Evolutionary conservation across 2,113 vertebrate genomes (phyloP), one percentile per base, ranked within the genome.

Genomic region (Sakesphorus luctuosus): DNA sequence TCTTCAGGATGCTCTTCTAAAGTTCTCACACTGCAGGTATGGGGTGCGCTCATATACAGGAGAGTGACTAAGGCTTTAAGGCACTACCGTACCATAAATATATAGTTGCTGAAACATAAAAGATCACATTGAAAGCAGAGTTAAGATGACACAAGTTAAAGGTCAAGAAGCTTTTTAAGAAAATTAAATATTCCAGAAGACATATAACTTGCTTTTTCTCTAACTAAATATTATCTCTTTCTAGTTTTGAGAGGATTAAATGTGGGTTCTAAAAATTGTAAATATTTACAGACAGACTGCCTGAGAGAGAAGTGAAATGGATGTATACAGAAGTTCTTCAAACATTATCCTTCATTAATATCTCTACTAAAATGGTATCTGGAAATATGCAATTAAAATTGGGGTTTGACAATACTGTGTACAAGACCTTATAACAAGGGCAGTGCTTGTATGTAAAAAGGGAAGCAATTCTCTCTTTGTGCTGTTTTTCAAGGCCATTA

Each of bases 201-300:
- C 9, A n/a, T 10, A n/a, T 47, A 75, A 35, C 20, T 75, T 79
- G 17, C 1, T 58, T 78, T 89, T 61, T 79, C 17, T 83, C 85
- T 83, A 95, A 58, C 62, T 74, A 76, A 89, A 58, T 84, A 49
- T 80, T 87, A 77, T 63, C 17, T 67, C 43, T 59, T 66, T 87
- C 33, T 75, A 40, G 23, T 47, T 93, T 69, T 77, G 50, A 74
- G 36, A 73, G 29, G 33, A 76, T 85, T 87, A 74, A 62, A 36
- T 59, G 9, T 28, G 35, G 6, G 2, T 80, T 85, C 46, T 67
- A 71, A 84, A 66, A 71, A 61, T 38, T 67, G 31, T 77, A 91
- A 96, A 92, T 91, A 94, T 94, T 96, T 91, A 79, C 26, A 52
- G 23, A 53, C 8, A 50, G n/a, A 38, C 19, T 81, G 69, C 33